Conservation (phyloP, 1,140 invertebrate species). For the Ceratosolen solmsi region DNA sequence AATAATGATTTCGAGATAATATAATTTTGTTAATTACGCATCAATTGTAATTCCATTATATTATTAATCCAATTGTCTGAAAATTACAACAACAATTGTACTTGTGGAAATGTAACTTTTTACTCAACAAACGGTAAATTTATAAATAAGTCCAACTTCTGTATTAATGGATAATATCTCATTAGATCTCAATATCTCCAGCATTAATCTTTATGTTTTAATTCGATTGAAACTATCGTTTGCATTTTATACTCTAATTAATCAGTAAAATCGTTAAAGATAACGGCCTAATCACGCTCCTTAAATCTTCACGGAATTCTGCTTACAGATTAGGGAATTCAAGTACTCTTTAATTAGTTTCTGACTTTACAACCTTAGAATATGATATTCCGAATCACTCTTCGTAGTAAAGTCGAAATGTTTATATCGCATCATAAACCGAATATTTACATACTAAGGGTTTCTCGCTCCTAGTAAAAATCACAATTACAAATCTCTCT, state of each 20-base stretch:
- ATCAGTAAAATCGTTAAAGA: conserved; percentile 18
- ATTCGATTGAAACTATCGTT: not conserved
- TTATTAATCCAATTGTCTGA: not conserved
- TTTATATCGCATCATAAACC: not conserved
- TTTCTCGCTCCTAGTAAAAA: too few relatives aligned
- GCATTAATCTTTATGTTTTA: conserved; percentile 6
- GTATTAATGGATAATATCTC: not conserved
- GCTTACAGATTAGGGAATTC: not conserved
- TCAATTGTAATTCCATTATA: too few relatives aligned
- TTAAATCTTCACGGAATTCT: conserved; percentile 1
- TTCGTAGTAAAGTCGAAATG: not conserved
- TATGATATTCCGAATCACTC: not conserved
- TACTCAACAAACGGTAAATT: not conserved
- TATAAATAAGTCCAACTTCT: not conserved
- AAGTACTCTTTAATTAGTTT: not conserved
- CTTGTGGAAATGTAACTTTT: too few relatives aligned
- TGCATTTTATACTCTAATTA: not conserved
- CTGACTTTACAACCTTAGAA: not conserved
- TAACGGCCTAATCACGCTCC: not conserved
- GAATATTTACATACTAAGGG: not conserved
- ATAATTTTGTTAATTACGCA: too few relatives aligned
- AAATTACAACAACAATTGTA: not conserved
- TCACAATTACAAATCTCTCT: too few relatives aligned
- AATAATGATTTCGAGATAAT: too few relatives aligned
- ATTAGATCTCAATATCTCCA: not conserved